phyloP scores from a whole-genome alignment of 2,113 vertebrate genomes.

The Paratilapia polleni region DNA sequence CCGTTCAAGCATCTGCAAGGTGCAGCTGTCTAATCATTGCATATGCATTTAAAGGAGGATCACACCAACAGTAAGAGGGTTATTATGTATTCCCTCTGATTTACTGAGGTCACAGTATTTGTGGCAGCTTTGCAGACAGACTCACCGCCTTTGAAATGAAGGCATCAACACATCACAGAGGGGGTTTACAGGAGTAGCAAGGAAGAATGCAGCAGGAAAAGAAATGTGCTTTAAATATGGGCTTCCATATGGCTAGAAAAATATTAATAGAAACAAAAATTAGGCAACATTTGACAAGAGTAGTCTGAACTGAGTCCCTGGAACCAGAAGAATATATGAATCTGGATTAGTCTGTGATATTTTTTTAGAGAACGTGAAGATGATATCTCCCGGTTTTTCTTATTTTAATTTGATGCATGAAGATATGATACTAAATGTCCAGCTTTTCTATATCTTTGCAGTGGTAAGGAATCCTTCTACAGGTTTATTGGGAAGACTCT shows the following conservation, averaged over 20 bases:
- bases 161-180: background rate
- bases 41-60: background rate
- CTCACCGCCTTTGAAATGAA: background rate
- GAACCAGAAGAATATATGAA: background rate
- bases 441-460: background rate
- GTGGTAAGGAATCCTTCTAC: background rate
- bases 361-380: background rate
- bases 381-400: background rate
- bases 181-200: background rate
- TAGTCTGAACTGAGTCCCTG: background rate
- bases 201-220: background rate
- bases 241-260: background rate
- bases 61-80: background rate
- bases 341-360: background rate
- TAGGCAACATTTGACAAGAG: background rate
- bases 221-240: background rate
- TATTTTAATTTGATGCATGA: background rate
- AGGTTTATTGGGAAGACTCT: background rate
- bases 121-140: constrained; percentile 8
- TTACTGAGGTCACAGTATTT: constrained; percentile 13
- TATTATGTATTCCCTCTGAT: constrained; percentile 27
- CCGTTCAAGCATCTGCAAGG: background rate
- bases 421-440: background rate
- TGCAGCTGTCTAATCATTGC: background rate
- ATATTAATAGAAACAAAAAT: background rate